These are phyloP conservation scores for Pegoplata infirma DNA, from an alignment of 2,888 invertebrate species.

Conservation along the genomic window DNA sequence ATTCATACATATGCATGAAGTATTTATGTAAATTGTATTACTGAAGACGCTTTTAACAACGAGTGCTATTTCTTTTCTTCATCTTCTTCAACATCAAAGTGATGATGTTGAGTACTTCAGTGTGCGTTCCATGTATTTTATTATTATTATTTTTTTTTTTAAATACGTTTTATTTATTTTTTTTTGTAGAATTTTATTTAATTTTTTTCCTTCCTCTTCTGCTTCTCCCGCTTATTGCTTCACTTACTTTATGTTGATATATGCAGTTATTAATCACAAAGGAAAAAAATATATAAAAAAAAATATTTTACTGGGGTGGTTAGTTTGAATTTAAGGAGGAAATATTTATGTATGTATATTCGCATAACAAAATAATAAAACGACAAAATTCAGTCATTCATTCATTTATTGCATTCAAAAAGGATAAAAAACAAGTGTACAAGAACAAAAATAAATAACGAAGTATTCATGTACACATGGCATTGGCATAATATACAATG, in stretches of 20 bases:
- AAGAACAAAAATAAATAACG: slow-evolving; percentile 2
- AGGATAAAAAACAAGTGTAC: not conserved
- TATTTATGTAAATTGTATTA: slow-evolving; percentile 48
- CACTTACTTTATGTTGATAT: slow-evolving; percentile 6
- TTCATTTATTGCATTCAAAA: slow-evolving; percentile 3
- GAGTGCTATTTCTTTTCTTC: slow-evolving; percentile 6
- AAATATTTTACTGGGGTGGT: slow-evolving; percentile 2
- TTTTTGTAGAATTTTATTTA: slow-evolving; percentile 8
- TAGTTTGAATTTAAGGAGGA: slow-evolving; percentile 19
- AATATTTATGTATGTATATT: slow-evolving; percentile 18
- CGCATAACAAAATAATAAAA: slow-evolving; percentile 22
- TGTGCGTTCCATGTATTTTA: too few species aligned
- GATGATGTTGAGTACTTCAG: slow-evolving; percentile 55
- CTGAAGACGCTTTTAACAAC: slow-evolving; percentile 1
- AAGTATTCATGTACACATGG: not conserved
- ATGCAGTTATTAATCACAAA: slow-evolving; percentile 57
- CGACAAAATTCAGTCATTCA: not conserved
- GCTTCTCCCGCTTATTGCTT: slow-evolving; percentile 24
- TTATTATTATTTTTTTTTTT: not conserved
- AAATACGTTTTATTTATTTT: not conserved
- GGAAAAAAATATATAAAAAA: slow-evolving; percentile 12
- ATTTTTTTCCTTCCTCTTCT: slow-evolving; percentile 12
- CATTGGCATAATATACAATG: too few species aligned
- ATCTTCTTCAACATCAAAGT: slow-evolving; percentile 24
- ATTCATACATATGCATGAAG: not conserved